A percentile compares a stretch with the other conserved stretches of the same genome.
Evolutionary conservation across 2,888 invertebrate species (phyloP).

Genomic region (Sycophila texana): DNA sequence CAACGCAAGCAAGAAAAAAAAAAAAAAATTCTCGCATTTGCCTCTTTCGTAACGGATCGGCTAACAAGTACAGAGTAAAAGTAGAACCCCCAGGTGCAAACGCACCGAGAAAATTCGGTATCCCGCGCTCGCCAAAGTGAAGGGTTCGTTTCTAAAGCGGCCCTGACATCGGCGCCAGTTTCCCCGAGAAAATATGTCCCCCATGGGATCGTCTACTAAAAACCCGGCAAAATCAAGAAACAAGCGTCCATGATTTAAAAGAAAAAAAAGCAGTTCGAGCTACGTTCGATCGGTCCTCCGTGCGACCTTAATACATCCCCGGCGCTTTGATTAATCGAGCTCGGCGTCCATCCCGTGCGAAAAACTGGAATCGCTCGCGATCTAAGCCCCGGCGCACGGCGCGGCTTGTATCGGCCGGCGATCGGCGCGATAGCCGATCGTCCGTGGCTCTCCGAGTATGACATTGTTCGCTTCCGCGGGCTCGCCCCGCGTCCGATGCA

Average conservation of each 20-base stretch:
- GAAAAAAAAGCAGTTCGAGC: constrained; percentile 7
- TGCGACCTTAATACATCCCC: constrained; percentile 35
- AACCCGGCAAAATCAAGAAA: background rate
- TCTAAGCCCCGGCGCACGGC: background rate
- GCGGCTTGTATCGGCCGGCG: too few relatives aligned
- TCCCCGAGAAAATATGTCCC: constrained; percentile 11
- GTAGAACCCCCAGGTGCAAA: background rate
- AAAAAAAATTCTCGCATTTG: too few relatives aligned
- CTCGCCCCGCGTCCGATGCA: background rate
- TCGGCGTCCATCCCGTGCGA: constrained; percentile 30
- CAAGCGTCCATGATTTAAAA: too few relatives aligned
- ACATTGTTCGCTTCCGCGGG: constrained; percentile 39
- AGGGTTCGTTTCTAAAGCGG: background rate
- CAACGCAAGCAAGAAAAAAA: too few relatives aligned
- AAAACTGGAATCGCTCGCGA: constrained; percentile 14
- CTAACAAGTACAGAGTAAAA: too few relatives aligned
- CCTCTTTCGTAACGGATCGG: too few relatives aligned
- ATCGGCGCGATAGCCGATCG: background rate
- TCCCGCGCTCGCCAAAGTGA: background rate
- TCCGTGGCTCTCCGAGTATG: constrained; percentile 13
- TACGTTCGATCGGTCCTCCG: constrained; percentile 6
- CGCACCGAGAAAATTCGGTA: background rate
- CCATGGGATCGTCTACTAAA: background rate
- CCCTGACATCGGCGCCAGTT: background rate
- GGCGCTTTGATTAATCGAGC: constrained; percentile 40